These are phyloP conservation scores for Tetragonula clypearis DNA, from an alignment of 1,140 invertebrate genomes.

Conservation along the genomic window DNA sequence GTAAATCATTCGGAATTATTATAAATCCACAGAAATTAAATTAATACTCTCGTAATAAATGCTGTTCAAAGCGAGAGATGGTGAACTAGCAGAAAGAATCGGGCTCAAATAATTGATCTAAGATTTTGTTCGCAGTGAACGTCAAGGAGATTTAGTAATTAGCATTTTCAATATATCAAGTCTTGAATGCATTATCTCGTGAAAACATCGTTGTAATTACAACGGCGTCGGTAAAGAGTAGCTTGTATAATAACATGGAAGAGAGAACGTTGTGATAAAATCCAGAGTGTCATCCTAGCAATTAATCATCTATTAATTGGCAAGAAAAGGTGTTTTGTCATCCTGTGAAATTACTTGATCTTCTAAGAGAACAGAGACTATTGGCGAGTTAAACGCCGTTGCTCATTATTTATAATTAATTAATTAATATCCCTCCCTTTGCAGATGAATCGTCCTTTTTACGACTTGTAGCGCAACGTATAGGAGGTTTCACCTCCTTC, in stretches of 20 bases:
- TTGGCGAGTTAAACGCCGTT: constrained; percentile 56
- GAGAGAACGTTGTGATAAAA: constrained; percentile 63
- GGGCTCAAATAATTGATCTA: background rate
- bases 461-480: background rate
- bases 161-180: constrained; percentile 39
- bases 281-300: constrained; percentile 73
- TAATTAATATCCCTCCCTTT: constrained; percentile 69
- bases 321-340: constrained; percentile 74
- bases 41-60: background rate
- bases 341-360: constrained; percentile 72
- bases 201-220: constrained; percentile 52
- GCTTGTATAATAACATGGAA: constrained; percentile 52
- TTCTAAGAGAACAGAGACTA: constrained; percentile 53
- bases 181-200: constrained; percentile 30
- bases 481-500: too few species aligned
- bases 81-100: too few species aligned
- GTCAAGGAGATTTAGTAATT: constrained; percentile 30
- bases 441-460: constrained; percentile 31
- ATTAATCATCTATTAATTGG: constrained; percentile 80
- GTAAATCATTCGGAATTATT: too few species aligned
- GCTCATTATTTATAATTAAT: constrained; percentile 76
- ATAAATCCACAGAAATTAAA: background rate
- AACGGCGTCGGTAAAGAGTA: constrained; percentile 11
- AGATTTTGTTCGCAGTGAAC: background rate
- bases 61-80: accelerated